Base-by-base conservation (phyloP, 2,888 invertebrate genomes). In the Pilophorus perplexus region DNA sequence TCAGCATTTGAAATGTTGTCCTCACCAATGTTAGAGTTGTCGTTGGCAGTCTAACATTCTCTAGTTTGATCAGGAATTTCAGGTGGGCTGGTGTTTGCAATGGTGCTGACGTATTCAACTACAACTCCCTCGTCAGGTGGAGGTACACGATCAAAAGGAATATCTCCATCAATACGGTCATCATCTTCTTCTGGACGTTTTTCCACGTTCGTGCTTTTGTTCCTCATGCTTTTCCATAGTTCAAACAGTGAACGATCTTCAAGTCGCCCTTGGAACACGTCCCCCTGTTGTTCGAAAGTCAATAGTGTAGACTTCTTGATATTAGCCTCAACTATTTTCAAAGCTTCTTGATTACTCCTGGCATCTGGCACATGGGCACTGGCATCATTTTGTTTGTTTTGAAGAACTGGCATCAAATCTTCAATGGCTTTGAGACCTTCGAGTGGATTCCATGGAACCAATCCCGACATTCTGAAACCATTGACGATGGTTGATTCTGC, bases 391-490 rank as follows among this genome's bases (percentile, higher is more conserved):
- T 6, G 33, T 33, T 8, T 33, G 33, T 33, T 33, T 33, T 12
- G 33, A 33, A 8, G 6, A 33, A 33, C 33, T 33, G 6, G 12
- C 6, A 33, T 33, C 33, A 33, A 33, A 33, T 33, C 33, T 33
- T 33, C 33, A 33, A 33, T 6, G 33, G 33, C 33, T 12, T 42
- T 42, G 5, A 42, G 6, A 10, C 18, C 48, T 20, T 48, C 20
- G 5, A 16, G 62, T 12, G 64, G 64, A 46, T 52, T 54, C 64
- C 64, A 64, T 37, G 64, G 64, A 14, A 16, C 14, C 16, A 64
- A 38, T 18, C 64, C 64, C 44, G 38, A 64, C 23, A 54, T 64
- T 40, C 64, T 50, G 64, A 64, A 64, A 20, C 64, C 64, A 54
- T 54, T 64, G 22, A 6, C 5, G n/a, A 64, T 38, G 14, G 20